Conservation (phyloP, 2,888 invertebrate species). For the Aleiodes alternator region DNA sequence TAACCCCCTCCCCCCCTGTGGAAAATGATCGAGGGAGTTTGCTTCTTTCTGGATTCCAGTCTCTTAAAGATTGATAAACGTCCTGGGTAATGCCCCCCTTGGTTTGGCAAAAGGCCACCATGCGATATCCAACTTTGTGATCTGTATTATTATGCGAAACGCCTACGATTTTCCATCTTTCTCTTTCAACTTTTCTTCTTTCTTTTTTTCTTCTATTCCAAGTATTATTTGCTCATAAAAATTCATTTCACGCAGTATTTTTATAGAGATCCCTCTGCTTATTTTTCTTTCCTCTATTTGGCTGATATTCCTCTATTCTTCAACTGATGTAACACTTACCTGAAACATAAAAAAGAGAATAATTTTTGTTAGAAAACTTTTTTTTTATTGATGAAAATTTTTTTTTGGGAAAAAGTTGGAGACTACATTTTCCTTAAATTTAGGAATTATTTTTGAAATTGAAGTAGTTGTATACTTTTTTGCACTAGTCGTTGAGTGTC, state of each 20-base stretch:
- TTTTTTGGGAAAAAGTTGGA: no score
- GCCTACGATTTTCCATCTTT: slow-evolving; percentile 31
- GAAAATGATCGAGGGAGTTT: slow-evolving; percentile 54
- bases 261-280: slow-evolving; percentile 19
- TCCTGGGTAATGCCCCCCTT: slow-evolving; percentile 60
- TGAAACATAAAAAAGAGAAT: slow-evolving; percentile 62
- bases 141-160: slow-evolving; percentile 59
- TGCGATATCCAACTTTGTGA: slow-evolving; percentile 62
- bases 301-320: slow-evolving; percentile 5
- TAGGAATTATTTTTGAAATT: no score
- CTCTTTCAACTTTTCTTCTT: neutral
- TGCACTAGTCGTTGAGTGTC: no score
- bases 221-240: slow-evolving; percentile 52
- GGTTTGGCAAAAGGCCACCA: slow-evolving; percentile 67
- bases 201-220: slow-evolving; percentile 28
- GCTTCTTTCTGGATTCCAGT: slow-evolving; percentile 51
- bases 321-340: slow-evolving; percentile 60
- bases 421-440: no score
- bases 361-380: slow-evolving; percentile 42
- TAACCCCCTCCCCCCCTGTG: neutral
- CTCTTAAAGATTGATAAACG: slow-evolving; percentile 59
- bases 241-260: slow-evolving; percentile 47
- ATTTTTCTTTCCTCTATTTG: neutral
- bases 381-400: no score
- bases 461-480: no score